A percentile compares a stretch with the other conserved stretches of the same genome.
Evolutionary conservation across 2,113 vertebrate species (phyloP).

Genomic region (Okapia johnstoni): DNA sequence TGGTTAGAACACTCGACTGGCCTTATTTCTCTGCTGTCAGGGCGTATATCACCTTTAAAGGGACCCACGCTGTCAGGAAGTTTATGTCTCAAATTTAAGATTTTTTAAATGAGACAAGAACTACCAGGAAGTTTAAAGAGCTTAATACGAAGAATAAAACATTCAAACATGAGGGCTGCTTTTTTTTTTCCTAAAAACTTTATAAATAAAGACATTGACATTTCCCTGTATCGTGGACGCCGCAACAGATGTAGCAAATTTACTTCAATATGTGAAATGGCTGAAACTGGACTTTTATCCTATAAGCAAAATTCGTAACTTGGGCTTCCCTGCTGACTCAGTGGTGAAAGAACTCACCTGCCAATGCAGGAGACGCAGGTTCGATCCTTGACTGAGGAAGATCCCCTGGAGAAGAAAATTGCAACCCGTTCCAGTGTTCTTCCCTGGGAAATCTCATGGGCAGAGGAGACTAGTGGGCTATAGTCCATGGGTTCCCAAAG

Average conservation of each 20-base stretch:
- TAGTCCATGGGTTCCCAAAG: background rate
- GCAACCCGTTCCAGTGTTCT: background rate
- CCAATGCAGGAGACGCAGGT: background rate
- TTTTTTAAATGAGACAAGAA: conserved; percentile 67
- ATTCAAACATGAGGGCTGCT: background rate
- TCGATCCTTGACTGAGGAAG: background rate
- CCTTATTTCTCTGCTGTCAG: conserved; percentile 65
- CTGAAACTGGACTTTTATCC: background rate
- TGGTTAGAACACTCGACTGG: conserved; percentile 53
- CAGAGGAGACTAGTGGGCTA: fast-evolving
- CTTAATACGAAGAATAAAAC: conserved; percentile 46
- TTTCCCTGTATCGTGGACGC: background rate
- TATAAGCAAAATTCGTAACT: background rate
- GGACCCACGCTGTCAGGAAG: conserved; percentile 38
- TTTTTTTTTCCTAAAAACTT: conserved; percentile 38
- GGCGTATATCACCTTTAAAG: conserved; percentile 66
- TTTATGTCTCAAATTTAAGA: conserved; percentile 72
- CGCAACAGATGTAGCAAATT: background rate
- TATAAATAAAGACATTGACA: conserved; percentile 13
- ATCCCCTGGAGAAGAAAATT: background rate
- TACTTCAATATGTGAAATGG: background rate
- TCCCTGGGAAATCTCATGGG: background rate
- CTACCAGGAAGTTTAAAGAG: conserved; percentile 30
- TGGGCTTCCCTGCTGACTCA: background rate
- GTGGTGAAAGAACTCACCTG: background rate